Conservation (phyloP, 2,888 invertebrate species). For the Holacanthella duospinosa region DNA sequence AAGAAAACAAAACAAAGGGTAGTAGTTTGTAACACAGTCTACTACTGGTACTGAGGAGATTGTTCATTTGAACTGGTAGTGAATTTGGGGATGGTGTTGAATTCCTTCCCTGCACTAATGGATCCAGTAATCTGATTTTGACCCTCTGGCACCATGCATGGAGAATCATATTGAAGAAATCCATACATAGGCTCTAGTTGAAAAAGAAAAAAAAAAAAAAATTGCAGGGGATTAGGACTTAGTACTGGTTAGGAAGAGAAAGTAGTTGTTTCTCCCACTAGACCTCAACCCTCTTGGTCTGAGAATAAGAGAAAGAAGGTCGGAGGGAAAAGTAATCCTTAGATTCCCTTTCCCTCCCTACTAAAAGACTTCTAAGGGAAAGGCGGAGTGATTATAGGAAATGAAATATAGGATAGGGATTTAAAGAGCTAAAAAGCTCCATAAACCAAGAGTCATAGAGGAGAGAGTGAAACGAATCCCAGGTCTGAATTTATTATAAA, state of each 20-base stretch:
- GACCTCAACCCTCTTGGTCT: neutral
- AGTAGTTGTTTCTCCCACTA: no score
- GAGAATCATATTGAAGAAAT: neutral
- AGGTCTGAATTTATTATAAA: conserved; percentile 7
- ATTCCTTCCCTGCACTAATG: conserved; percentile 38
- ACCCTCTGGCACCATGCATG: conserved; percentile 32
- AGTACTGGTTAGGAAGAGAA: neutral
- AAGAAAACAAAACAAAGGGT: no score
- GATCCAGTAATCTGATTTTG: conserved; percentile 38
- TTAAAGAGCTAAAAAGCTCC: conserved; percentile 2
- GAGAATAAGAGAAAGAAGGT: neutral
- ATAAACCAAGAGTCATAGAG: neutral
- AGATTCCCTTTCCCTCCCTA: neutral
- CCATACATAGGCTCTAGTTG: neutral
- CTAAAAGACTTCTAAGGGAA: no score
- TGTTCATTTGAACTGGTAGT: neutral
- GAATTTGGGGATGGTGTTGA: conserved; percentile 35
- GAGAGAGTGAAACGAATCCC: neutral
- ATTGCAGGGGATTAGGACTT: neutral
- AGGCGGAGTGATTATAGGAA: neutral
- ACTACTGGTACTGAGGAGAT: no score
- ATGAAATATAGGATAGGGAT: neutral
- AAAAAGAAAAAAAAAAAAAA: neutral
- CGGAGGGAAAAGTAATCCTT: neutral
- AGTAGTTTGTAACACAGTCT: no score